phyloP scores from a whole-genome alignment of 1,140 invertebrate species.

The Chionoecetes opilio region DNA sequence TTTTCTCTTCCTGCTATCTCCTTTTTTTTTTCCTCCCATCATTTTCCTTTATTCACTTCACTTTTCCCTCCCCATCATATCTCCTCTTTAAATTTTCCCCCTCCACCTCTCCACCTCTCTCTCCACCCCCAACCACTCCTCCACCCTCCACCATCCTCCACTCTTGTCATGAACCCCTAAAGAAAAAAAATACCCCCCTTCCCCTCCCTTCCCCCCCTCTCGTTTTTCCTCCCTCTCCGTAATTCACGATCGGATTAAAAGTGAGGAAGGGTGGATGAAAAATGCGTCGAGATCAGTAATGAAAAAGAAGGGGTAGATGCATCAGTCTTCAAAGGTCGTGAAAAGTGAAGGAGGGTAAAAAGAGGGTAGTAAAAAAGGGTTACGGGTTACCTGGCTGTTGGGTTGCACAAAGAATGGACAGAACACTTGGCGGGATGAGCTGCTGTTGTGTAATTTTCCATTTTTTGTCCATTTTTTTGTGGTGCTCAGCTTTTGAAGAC shows the following conservation, averaged over 20 bases:
- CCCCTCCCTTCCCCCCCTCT: no score
- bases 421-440: background rate
- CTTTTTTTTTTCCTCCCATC: background rate
- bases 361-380: background rate
- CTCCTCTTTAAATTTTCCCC: no score
- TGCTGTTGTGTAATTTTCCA: background rate
- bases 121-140: no score
- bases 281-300: background rate
- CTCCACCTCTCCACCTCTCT: no score
- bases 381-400: background rate
- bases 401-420: background rate
- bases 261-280: background rate
- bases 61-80: no score
- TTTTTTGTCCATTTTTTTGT: background rate
- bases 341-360: background rate
- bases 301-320: no score
- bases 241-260: background rate
- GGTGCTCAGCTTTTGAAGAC: background rate
- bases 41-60: background rate
- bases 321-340: slow-evolving; percentile 12
- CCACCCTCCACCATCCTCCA: no score
- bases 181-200: no score
- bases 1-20: background rate
- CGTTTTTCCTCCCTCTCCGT: background rate
- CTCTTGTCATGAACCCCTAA: no score